Percentiles rank a stretch among this genome's conserved stretches.
phyloP scores from a whole-genome alignment of 2,888 invertebrate species.

The Cerastoderma edule region DNA sequence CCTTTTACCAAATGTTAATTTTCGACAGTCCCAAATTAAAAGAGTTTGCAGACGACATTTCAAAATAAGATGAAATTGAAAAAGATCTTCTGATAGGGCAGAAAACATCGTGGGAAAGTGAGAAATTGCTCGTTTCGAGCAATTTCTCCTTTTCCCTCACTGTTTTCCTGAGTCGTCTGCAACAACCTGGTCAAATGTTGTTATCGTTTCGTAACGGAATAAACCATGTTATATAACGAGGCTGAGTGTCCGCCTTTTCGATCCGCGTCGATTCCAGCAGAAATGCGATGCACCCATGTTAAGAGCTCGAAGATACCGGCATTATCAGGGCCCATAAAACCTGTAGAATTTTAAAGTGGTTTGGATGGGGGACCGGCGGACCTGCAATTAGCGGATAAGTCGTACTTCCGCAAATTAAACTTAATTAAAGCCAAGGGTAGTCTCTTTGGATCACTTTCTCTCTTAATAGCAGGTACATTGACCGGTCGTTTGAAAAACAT shows the following conservation, averaged over 20 bases:
- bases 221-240: background rate
- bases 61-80: too few relatives aligned
- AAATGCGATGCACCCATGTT: slow-evolving; percentile 12
- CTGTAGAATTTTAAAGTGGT: slow-evolving; percentile 19
- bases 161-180: background rate
- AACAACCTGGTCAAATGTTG: background rate
- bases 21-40: too few relatives aligned
- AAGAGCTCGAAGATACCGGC: slow-evolving; percentile 21
- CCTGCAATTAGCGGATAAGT: slow-evolving; percentile 17
- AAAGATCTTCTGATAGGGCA: too few relatives aligned
- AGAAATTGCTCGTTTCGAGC: background rate
- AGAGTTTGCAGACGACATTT: too few relatives aligned
- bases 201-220: background rate
- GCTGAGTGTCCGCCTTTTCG: background rate
- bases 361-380: slow-evolving; percentile 13
- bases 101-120: background rate
- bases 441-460: background rate
- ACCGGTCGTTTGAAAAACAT: background rate
- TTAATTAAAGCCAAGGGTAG: slow-evolving; percentile 8
- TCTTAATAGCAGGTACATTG: slow-evolving; percentile 11
- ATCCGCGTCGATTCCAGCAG: background rate
- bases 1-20: too few relatives aligned
- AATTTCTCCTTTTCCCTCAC: background rate
- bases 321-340: slow-evolving; percentile 10
- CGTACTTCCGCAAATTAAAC: slow-evolving; percentile 19